Evolutionary conservation across 2,113 vertebrate species (phyloP).

Genomic region (Nerophis ophidion): DNA sequence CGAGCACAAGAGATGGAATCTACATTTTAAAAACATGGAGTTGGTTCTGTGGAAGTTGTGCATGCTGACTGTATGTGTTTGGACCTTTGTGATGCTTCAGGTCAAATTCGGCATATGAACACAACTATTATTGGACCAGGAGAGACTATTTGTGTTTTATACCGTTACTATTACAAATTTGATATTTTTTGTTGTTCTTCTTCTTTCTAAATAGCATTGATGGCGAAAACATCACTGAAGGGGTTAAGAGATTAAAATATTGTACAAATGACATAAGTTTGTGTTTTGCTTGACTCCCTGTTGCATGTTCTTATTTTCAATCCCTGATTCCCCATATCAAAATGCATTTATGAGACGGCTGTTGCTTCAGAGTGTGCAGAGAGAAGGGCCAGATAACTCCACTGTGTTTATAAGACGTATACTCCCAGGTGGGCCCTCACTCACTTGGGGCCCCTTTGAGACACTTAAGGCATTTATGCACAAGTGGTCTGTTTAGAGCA

Average conservation of each 20-base stretch:
- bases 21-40: background rate
- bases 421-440: constrained; percentile 18
- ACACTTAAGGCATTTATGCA: constrained; percentile 7
- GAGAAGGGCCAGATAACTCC: constrained; percentile 7
- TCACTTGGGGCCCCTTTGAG: constrained; percentile 23
- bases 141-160: constrained; percentile 16
- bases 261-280: constrained; percentile 4
- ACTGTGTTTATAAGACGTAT: constrained; percentile 33
- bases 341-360: background rate
- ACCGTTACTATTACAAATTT: constrained; percentile 17
- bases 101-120: constrained; percentile 12
- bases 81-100: constrained; percentile 27
- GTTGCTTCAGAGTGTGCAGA: constrained; percentile 9
- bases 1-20: background rate
- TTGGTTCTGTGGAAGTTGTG: constrained; percentile 32
- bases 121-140: constrained; percentile 2
- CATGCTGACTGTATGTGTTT: constrained; percentile 41
- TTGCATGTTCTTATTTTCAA: background rate
- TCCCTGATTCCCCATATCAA: background rate
- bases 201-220: constrained; percentile 28
- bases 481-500: background rate
- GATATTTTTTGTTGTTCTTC: constrained; percentile 26
- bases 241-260: constrained; percentile 38
- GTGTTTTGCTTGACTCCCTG: background rate
- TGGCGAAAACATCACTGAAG: constrained; percentile 16